Conservation (phyloP, 2,113 vertebrate genomes). For the Salvelinus fontinalis region DNA sequence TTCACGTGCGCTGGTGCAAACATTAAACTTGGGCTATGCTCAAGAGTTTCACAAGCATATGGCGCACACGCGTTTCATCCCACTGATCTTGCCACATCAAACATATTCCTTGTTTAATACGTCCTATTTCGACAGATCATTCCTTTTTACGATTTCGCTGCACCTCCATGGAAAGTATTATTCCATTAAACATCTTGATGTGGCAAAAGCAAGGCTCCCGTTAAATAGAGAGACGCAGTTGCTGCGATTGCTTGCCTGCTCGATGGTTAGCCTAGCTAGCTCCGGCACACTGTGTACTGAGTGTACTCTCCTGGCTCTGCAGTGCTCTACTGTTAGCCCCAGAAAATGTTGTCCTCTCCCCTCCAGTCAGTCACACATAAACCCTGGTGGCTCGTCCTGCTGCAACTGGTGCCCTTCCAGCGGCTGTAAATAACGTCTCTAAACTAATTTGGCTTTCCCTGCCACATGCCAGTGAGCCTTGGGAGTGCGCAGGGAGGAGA, state of each 20-base stretch:
- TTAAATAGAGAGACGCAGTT: background rate
- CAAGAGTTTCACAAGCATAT: conserved; percentile 21
- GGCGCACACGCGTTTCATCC: conserved; percentile 4
- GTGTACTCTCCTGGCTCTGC: background rate
- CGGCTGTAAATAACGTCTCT: conserved; percentile 44
- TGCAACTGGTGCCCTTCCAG: conserved; percentile 36
- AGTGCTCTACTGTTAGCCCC: conserved; percentile 2
- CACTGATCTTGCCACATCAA: conserved; percentile 22
- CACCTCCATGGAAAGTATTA: conserved; percentile 6
- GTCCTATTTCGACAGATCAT: conserved; percentile 12
- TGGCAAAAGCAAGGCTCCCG: conserved; percentile 1
- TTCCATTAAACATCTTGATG: conserved; percentile 3
- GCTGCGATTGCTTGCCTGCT: background rate
- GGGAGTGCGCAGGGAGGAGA: conserved; percentile 21
- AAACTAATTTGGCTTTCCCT: conserved; percentile 50
- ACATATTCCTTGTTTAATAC: conserved; percentile 10
- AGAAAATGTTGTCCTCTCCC: conserved; percentile 41
- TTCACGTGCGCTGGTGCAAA: conserved; percentile 17
- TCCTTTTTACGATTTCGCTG: background rate
- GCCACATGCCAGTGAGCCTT: conserved; percentile 39
- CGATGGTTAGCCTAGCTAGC: no score
- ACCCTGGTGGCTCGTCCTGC: conserved; percentile 18
- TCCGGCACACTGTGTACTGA: background rate
- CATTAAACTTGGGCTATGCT: conserved; percentile 13
- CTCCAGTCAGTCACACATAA: conserved; percentile 34